Base-by-base conservation (phyloP, 1,140 invertebrate species). In the Zaprionus ghesquierei region DNA sequence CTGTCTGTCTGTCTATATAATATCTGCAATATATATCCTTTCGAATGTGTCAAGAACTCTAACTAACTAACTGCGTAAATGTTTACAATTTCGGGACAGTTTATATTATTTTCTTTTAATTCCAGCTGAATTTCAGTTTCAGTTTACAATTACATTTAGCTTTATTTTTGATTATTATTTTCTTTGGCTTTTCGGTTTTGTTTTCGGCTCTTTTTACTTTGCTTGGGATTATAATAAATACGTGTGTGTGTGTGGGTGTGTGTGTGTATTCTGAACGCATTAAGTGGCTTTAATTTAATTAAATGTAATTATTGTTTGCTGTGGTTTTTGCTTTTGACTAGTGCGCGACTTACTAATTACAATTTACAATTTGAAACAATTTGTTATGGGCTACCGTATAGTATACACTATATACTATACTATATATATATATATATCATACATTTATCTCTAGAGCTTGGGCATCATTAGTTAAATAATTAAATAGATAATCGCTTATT, bases 281-380 rank as follows among this genome's bases (percentile, higher is more conserved):
- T 86, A 69, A 74, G 77, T 85, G 69, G 79, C 66, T 78, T 78
- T 82, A 56, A 56, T 73, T 76, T 68, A 62, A 59, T 85, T 75
- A 75, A 78, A 81, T 81, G 82, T 75, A 78, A 81, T 86, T 71
- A 69, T 69, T 81, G 70, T 87, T 76, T 86, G 68, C 63, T 89
- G 69, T 71, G 76, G 65, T 72, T 85, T 65, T 63, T 64, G 29
- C 49, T 65, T 61, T 66, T 81, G 84, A 87, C 84, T 87, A 87
- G 82, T 82, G 84, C 82, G 84, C 84, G 75, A 89, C 84, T 89
- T 87, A 87, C 87, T 79, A 77, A 71, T 85, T 87, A 87, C 41
- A 46, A 46, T 87, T 87, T 89, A 89, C 81, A 86, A 87, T 80
- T 85, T 65, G 44, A 76, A 84, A 82, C 80, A 84, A 84, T 86